Base-by-base conservation (phyloP, 2,888 invertebrate genomes). In the Caenorhabditis plicata region DNA sequence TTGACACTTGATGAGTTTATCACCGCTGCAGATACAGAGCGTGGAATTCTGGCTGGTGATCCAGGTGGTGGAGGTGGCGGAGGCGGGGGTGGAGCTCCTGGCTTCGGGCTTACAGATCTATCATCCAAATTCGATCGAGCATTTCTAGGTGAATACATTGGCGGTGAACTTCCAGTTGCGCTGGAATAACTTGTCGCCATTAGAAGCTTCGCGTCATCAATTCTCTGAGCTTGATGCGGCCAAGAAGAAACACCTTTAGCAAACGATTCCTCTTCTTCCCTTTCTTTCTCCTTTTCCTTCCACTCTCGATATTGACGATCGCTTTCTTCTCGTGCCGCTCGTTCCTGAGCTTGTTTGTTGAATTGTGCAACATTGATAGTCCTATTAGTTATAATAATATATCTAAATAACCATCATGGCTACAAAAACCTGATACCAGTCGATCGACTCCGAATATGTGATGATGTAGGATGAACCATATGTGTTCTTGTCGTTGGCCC, bases 251-350 rank as follows among this genome's bases (percentile, higher is more conserved):
- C n/a, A n/a, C n/a, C n/a, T n/a, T n/a, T n/a, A n/a, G n/a, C 31
- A 3, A 49, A 49, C 25, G 51, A 36, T 29, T 58, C 58, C 1
- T 22, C 13, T 22, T 58, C 58, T 23, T 53, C 29, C 25, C 13
- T 27, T 4, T 58, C 54, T 31, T 54, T 60, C 46, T 60, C 60
- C 22, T 35, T 20, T 29, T 60, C 47, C 46, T 54, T 50, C 60
- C 60, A 60, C 38, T 60, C 60, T 44, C 48, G 49, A 36, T 71
- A 67, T 33, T 69, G 48, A 38, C 64, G 43, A 40, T 65, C 57
- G 27, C 69, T 68, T 42, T 61, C 61, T 20, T 71, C 71, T 44
- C 62, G 46, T 22, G 63, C 65, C 8, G 62, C 67, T 22, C 71
- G 27, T 41, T 67, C 71, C 15, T 43, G 47, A 7, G 67, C 71